These are phyloP conservation scores for Macrosiphum euphorbiae DNA, from an alignment of 2,888 invertebrate species.

Conservation along the genomic window DNA sequence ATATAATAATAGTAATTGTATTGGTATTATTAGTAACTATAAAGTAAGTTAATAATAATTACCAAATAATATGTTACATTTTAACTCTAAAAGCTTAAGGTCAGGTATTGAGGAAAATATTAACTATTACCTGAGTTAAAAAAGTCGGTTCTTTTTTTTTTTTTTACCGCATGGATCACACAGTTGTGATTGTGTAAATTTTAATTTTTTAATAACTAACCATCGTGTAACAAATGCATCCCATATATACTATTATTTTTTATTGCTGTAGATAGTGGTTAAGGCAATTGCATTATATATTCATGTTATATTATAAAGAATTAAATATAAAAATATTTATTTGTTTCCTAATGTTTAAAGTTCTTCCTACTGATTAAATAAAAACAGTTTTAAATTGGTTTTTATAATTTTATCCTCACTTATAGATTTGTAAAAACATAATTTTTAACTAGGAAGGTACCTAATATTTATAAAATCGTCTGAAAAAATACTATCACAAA, in stretches of 20 bases:
- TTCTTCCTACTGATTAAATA: neutral
- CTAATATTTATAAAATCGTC: neutral
- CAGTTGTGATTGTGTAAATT: neutral
- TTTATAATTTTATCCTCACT: neutral
- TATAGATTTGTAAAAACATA: neutral
- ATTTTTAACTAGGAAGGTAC: neutral
- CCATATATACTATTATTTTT: neutral
- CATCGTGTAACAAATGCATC: neutral
- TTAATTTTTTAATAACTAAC: neutral
- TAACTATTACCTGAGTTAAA: neutral
- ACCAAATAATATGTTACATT: neutral
- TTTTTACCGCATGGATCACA: neutral
- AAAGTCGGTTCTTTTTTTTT: neutral
- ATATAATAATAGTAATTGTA: no score
- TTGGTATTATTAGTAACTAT: no score
- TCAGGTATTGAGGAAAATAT: neutral
- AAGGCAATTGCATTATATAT: neutral
- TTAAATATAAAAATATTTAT: neutral
- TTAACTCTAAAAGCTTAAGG: neutral
- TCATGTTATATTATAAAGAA: neutral
- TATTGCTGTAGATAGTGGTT: neutral
- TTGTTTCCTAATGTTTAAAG: neutral
- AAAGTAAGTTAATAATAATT: neutral
- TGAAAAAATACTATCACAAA: neutral
- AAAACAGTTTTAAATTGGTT: neutral